phyloP scores from a whole-genome alignment of 2,113 vertebrate genomes.

The Rhabdomys dilectus region DNA sequence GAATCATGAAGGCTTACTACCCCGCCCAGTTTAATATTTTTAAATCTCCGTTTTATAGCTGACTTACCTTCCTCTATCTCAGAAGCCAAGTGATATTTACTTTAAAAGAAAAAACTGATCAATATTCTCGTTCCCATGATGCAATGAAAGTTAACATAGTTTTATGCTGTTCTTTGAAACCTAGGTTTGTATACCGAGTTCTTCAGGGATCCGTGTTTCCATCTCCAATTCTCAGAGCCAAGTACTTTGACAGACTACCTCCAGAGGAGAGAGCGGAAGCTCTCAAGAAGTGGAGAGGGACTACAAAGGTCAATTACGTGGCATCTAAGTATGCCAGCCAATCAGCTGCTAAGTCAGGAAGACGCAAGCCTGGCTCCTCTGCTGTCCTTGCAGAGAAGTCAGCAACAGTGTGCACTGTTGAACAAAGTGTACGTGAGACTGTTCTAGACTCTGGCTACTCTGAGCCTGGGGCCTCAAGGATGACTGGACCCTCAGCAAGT shows the following conservation, averaged over 20 bases:
- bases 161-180: slow-evolving; percentile 55
- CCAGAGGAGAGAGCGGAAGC: slow-evolving; percentile 71
- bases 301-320: not conserved
- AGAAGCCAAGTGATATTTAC: not conserved
- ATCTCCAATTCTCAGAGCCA: slow-evolving; percentile 82
- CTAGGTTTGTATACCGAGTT: slow-evolving; percentile 88
- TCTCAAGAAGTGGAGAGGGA: slow-evolving; percentile 83
- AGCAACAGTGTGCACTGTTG: not conserved
- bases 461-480: not conserved
- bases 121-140: not conserved
- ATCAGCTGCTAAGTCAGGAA: slow-evolving; percentile 8
- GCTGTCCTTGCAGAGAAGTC: slow-evolving; percentile 33
- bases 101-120: no score
- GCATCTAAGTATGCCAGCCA: not conserved
- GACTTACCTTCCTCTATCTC: not conserved
- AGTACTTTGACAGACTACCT: slow-evolving; percentile 81
- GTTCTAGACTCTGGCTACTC: slow-evolving; percentile 22
- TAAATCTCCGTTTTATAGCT: not conserved
- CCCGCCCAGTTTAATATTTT: not conserved
- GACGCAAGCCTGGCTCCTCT: not conserved
- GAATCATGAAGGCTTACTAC: not conserved
- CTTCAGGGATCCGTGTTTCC: slow-evolving; percentile 88
- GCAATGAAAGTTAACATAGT: not conserved
- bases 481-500: not conserved
- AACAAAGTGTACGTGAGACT: slow-evolving; percentile 38